Evolutionary conservation across 2,797 vertebrate genomes (phyloP), one percentile per base, ranked within the genome.

Genomic region (Cuculus canorus): DNA sequence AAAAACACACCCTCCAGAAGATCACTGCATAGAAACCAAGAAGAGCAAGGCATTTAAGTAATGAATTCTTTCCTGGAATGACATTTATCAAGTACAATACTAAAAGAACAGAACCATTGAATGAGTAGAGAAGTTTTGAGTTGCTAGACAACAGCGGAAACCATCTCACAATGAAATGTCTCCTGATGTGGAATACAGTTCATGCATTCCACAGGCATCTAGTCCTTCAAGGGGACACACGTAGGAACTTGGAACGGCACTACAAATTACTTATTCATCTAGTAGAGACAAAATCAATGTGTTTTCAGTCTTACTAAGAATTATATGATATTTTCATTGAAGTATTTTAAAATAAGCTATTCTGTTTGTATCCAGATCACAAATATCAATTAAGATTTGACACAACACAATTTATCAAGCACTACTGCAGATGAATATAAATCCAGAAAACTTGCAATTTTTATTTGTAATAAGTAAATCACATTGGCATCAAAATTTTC

Each of bases 121-220:
- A 52, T 37, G 17, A 56, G 10, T n/a, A 73, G 18, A 73, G 68
- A 91, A 88, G 28, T 2, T 76, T 72, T 57, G 33, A 33, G 87
- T 93, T 96, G 68, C 93, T 90, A 83, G 50, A 92, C 93, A 95
- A 95, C 76, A 7, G 27, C 28, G 76, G 94, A 97, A 93, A 73
- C 23, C 32, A 91, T 63, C 41, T 93, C 45, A 72, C 76, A 84
- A 13, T 82, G 80, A 91, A 91, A 69, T 6, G 41, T 69, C 16
- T 86, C 61, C 79, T 64, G 33, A 21, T 78, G 18, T 64, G 70
- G 82, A 79, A 69, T 16, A n/a, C 10, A 17, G 68, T 33, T 82
- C 47, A 35, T 17, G 11, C 1, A 0, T 35, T 50, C 53, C 78
- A 84, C 39, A 92, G 72, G 79, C 66, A 73, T 13, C 17, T 9